Evolutionary conservation across 2,113 vertebrate genomes (phyloP).

Genomic region (Ochotona princeps): DNA sequence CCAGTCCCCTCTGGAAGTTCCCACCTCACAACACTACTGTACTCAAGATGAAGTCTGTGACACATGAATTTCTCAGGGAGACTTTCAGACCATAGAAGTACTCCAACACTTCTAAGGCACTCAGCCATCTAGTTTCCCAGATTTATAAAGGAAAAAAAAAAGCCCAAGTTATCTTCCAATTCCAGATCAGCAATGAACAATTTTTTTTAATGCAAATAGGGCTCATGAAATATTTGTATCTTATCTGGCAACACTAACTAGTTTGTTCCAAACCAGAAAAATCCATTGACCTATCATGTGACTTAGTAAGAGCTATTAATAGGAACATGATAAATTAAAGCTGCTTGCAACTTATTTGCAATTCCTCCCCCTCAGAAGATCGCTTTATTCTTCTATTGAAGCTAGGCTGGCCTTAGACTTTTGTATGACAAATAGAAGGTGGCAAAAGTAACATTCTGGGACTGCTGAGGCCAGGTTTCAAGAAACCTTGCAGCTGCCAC

Average conservation of each 20-base stretch:
- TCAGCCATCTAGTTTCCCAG: neutral
- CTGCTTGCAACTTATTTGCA: neutral
- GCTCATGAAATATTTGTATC: neutral
- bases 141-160: neutral
- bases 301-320: neutral
- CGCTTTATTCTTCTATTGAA: slow-evolving; percentile 3
- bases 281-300: neutral
- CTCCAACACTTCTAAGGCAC: neutral
- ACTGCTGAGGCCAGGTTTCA: neutral
- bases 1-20: neutral
- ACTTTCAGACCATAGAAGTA: neutral
- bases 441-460: neutral
- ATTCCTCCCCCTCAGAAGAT: neutral
- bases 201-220: neutral
- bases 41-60: neutral
- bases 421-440: neutral
- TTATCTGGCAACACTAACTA: neutral
- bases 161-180: neutral
- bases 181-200: neutral
- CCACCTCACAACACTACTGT: neutral
- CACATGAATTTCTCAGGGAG: neutral
- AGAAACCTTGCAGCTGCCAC: neutral
- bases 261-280: neutral
- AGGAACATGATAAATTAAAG: neutral
- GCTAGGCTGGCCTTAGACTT: neutral